phyloP scores from a whole-genome alignment of 2,113 vertebrate species.

The Vidua chalybeata region DNA sequence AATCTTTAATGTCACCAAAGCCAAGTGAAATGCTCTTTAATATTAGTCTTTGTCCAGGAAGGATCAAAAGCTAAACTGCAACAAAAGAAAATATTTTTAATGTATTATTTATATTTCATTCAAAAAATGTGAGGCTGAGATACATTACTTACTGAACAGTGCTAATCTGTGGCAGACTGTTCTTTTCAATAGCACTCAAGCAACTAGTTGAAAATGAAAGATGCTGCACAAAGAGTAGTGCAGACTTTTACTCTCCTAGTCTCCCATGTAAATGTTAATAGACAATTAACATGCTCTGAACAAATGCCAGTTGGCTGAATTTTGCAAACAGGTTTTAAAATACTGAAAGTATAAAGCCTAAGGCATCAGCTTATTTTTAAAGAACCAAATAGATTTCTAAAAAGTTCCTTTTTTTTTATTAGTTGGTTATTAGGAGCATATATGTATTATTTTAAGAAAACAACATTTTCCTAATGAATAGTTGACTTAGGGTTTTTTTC shows the following conservation, averaged over 20 bases:
- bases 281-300: background rate
- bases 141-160: conserved; percentile 25
- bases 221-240: background rate
- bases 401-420: background rate
- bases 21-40: conserved; percentile 34
- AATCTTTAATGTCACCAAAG: background rate
- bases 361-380: background rate
- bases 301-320: background rate
- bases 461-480: background rate
- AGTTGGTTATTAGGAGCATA: background rate
- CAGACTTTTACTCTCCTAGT: background rate
- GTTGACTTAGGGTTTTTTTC: background rate
- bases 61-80: conserved; percentile 46
- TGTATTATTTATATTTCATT: conserved; percentile 56
- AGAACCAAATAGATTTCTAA: background rate
- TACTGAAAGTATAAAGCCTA: background rate
- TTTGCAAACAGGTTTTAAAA: conserved; percentile 39
- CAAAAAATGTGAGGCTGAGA: conserved; percentile 14
- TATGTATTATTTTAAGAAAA: background rate
- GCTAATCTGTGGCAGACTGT: conserved; percentile 29
- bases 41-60: conserved; percentile 32
- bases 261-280: background rate
- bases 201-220: conserved; percentile 17
- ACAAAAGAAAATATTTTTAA: conserved; percentile 16
- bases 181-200: conserved; percentile 40